Percentiles rank a stretch among this genome's conserved stretches.
Conservation (phyloP, 2,797 vertebrate species). For the Alcedo atthis region DNA sequence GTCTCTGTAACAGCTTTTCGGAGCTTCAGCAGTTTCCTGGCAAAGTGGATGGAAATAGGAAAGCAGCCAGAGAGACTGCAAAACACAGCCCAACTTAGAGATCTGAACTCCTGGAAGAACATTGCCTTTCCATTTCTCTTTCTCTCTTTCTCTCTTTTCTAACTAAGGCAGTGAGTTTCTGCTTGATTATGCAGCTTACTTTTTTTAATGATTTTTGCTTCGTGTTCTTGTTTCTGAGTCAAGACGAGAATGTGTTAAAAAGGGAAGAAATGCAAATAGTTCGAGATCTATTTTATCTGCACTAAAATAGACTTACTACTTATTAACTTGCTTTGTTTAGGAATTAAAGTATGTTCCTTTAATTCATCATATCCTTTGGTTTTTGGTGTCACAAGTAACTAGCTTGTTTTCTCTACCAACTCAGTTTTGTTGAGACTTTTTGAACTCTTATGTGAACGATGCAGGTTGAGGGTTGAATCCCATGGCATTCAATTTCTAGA, state of each 20-base stretch:
- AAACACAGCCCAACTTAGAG: conserved; percentile 64
- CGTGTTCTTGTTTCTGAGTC: conserved; percentile 27
- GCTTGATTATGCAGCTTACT: not conserved
- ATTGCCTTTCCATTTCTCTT: not conserved
- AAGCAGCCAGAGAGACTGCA: conserved; percentile 83
- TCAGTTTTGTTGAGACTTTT: not conserved
- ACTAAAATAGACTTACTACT: not conserved
- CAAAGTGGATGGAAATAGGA: conserved; percentile 83
- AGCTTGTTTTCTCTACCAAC: not conserved
- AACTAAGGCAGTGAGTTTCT: not conserved
- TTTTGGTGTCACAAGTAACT: not conserved
- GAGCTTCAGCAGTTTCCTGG: conserved; percentile 75
- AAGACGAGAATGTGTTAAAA: not conserved
- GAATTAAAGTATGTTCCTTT: not conserved
- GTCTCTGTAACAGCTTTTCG: conserved; percentile 69
- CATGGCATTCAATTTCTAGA: not conserved
- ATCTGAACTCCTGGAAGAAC: not conserved
- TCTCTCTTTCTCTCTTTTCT: not conserved
- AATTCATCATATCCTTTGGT: not conserved
- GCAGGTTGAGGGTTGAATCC: not conserved
- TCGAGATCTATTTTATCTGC: not conserved
- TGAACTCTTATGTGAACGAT: not conserved
- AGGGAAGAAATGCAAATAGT: not conserved
- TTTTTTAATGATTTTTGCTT: not conserved
- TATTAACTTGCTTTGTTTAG: not conserved